Percentiles rank a stretch among this genome's conserved stretches.
phyloP scores from a whole-genome alignment of 2,888 invertebrate species.

The Drosophila basisetae region DNA sequence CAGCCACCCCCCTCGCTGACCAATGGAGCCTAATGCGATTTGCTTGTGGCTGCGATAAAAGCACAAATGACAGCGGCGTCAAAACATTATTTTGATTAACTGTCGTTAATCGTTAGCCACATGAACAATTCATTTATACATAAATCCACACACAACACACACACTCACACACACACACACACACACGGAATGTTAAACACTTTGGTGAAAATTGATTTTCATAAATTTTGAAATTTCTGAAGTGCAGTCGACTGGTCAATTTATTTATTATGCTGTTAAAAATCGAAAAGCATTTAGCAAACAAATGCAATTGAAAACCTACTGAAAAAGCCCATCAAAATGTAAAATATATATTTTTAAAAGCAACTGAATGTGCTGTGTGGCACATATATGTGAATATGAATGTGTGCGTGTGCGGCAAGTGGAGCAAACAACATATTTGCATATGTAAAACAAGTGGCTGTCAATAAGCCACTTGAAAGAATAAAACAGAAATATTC shows the following conservation, averaged over 20 bases:
- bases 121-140: neutral
- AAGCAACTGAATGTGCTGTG: neutral
- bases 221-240: constrained; percentile 40
- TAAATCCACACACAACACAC: neutral
- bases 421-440: constrained; percentile 30
- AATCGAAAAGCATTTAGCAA: constrained; percentile 56
- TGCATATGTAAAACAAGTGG: constrained; percentile 56
- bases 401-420: neutral
- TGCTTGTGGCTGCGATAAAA: constrained; percentile 60
- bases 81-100: constrained; percentile 75
- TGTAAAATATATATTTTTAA: constrained; percentile 18
- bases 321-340: constrained; percentile 33
- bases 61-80: constrained; percentile 30
- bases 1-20: constrained; percentile 6
- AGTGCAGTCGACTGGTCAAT: constrained; percentile 43
- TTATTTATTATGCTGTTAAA: constrained; percentile 78
- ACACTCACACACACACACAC: neutral
- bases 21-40: constrained; percentile 72
- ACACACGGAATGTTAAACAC: constrained; percentile 4
- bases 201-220: constrained; percentile 52
- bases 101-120: constrained; percentile 56
- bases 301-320: constrained; percentile 67
- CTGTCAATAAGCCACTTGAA: constrained; percentile 46
- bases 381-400: neutral
- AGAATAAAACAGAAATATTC: constrained; percentile 32